Evolutionary conservation across 2,113 vertebrate genomes (phyloP), one percentile per base, ranked within the genome.

Genomic region (Corydoras sp.): DNA sequence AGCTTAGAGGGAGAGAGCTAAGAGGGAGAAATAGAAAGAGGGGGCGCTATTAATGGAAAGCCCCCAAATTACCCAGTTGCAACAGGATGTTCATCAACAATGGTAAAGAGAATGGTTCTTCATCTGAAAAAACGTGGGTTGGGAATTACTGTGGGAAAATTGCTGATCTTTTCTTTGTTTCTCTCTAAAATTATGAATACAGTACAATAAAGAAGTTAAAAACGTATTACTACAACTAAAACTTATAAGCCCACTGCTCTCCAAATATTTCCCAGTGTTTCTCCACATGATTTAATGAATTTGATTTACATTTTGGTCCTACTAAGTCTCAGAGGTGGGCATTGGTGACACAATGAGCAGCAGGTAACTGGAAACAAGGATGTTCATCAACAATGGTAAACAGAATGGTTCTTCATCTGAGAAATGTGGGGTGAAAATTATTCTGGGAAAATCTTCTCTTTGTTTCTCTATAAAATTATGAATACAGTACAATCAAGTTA

Each of bases 61-160:
- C 51, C 66, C 73, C 73, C 50, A 73, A 68, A 75, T 68, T 73
- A 78, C 73, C 70, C 62, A n/a, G 49, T 58, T 10, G 6, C 55
- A 72, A 76, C 67, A 72, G 68, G 73, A 81, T 71, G 68, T 74
- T 62, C 53, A 71, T 31, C 62, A 69, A 76, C 71, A 68, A 75
- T 72, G 62, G 59, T 13, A 49, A 62, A 63, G 59, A 66, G 43
- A 71, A 71, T 69, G 65, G 79, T 72, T 73, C 68, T 51, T 43
- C 30, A 66, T 18, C 24, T 18, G 70, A 58, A 60, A 62, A 24
- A 50, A 53, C 14, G 54, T 31, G 5, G 9, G 14, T 30, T 29
- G 67, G 76, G 69, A 61, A 13, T 73, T 24, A 73, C 60, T 68
- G 65, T 65, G 65, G 32, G 55, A 60, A 58, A 53, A 63, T 56